Percentiles rank a stretch among this genome's conserved stretches.
Evolutionary conservation across 2,113 vertebrate genomes (phyloP).

Genomic region (Panthera leo): DNA sequence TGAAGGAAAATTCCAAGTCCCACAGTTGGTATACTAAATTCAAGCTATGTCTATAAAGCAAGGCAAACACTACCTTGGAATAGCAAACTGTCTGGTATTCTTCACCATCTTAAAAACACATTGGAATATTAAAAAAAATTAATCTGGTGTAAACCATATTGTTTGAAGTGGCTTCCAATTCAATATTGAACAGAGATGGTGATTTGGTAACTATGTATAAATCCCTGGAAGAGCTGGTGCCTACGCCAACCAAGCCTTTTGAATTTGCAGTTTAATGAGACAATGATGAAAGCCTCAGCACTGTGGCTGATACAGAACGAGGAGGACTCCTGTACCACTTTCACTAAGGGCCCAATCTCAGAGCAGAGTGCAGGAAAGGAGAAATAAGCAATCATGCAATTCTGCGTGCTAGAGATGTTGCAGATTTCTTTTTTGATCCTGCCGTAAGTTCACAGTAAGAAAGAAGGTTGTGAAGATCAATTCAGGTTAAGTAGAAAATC

Average conservation of each 20-base stretch:
- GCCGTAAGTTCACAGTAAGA: neutral
- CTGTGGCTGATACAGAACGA: neutral
- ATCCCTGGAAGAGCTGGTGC: neutral
- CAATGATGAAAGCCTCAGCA: neutral
- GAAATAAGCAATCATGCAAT: neutral
- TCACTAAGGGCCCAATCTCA: neutral
- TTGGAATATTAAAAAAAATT: conserved; percentile 44
- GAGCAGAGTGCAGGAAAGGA: neutral
- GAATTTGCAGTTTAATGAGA: neutral
- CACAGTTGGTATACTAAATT: conserved; percentile 53
- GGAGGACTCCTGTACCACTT: neutral
- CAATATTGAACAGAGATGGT: conserved; percentile 24
- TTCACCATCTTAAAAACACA: conserved; percentile 35
- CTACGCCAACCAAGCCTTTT: neutral
- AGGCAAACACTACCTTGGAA: conserved; percentile 62
- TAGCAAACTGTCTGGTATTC: conserved; percentile 61
- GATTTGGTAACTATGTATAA: neutral
- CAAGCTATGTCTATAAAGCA: conserved; percentile 57
- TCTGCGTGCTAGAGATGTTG: neutral
- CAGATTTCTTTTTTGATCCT: neutral
- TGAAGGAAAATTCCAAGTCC: conserved; percentile 56
- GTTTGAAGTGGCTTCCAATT: conserved; percentile 44
- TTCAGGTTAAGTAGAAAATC: neutral
- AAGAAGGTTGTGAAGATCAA: neutral
- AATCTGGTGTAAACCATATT: conserved; percentile 46